phyloP scores from a whole-genome alignment of 1,140 invertebrate genomes.

The Hydropsyche tenuis region DNA sequence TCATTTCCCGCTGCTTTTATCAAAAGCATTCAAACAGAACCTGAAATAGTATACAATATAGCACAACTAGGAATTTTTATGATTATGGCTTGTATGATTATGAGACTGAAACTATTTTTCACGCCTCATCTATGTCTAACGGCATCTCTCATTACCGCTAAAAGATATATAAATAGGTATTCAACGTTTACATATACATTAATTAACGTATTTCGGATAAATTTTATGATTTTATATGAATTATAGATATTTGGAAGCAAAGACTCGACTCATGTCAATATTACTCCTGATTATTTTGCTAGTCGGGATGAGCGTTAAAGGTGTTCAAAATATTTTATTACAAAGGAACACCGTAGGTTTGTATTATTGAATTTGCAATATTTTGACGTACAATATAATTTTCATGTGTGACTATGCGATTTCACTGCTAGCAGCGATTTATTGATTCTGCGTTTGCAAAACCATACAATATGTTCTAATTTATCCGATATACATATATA shows the following conservation, averaged over 20 bases:
- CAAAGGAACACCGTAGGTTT: constrained; percentile 28
- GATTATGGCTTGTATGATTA: constrained; percentile 78
- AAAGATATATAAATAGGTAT: constrained; percentile 51
- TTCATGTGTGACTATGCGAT: too few species aligned
- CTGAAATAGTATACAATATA: constrained; percentile 74
- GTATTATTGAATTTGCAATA: too few species aligned
- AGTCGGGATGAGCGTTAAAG: constrained; percentile 56
- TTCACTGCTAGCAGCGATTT: too few species aligned
- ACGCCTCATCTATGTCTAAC: constrained; percentile 82
- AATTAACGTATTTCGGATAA: neutral
- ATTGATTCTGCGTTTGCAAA: too few species aligned
- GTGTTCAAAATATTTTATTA: constrained; percentile 49
- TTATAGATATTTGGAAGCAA: constrained; percentile 22
- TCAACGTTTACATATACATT: neutral
- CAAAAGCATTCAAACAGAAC: constrained; percentile 56
- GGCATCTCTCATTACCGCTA: constrained; percentile 66
- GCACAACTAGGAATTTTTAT: constrained; percentile 73
- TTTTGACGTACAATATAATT: too few species aligned
- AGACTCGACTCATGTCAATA: constrained; percentile 15
- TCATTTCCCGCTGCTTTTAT: neutral
- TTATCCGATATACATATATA: too few species aligned
- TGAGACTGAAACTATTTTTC: constrained; percentile 85
- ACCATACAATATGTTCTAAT: too few species aligned
- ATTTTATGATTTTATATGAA: neutral
- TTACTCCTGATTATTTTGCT: constrained; percentile 53